These are phyloP conservation scores for Motacilla tschutschensis DNA, from an alignment of 2,113 vertebrate species.

Conservation along the genomic window DNA sequence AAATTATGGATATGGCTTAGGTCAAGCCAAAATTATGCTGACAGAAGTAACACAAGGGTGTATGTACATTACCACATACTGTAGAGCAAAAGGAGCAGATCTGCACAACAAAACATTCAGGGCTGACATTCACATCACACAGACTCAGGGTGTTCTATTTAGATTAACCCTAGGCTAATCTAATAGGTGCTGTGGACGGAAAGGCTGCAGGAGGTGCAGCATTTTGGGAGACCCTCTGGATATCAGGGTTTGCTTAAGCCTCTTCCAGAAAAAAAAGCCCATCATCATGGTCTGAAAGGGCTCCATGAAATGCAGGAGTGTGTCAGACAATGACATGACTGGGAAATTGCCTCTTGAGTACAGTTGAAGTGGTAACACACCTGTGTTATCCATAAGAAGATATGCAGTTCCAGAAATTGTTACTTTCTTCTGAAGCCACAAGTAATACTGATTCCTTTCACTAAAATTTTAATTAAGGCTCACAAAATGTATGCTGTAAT, in stretches of 20 bases:
- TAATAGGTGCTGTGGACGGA: not conserved
- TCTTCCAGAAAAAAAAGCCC: not conserved
- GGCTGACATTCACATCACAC: not conserved
- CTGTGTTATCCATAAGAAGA: no score
- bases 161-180: not conserved
- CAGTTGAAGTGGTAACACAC: not conserved
- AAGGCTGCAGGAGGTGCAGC: not conserved
- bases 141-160: not conserved
- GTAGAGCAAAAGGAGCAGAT: not conserved
- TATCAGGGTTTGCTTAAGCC: not conserved
- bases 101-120: not conserved
- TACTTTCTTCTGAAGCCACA: not conserved
- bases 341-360: not conserved
- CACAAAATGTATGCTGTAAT: accelerated
- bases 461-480: not conserved
- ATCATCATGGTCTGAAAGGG: not conserved
- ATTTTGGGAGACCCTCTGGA: accelerated
- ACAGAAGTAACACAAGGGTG: not conserved
- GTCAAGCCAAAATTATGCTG: not conserved
- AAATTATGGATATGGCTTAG: not conserved
- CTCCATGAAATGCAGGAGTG: not conserved
- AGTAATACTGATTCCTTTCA: not conserved
- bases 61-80: accelerated
- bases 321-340: not conserved
- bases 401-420: not conserved